Evolutionary conservation across 2,888 invertebrate genomes (phyloP), one percentile per base, ranked within the genome.

Genomic region (Heterodera filipjevi): DNA sequence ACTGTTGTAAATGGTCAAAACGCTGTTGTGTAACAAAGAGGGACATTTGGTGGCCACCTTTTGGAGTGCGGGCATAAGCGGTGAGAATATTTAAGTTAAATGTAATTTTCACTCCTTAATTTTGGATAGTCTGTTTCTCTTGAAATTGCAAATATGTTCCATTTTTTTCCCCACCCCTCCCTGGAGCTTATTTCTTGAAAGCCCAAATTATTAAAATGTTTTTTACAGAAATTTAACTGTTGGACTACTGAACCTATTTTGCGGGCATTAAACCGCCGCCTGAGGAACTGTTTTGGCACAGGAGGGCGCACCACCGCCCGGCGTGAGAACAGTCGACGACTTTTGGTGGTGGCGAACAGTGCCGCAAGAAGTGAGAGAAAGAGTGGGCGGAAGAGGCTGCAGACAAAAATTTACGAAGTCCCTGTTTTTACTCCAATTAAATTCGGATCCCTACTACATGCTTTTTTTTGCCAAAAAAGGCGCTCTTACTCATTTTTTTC

Each of bases 21-120:
- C 33, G 22, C 49, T 84, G 71, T 66, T 86, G 70, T 84, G 85
- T 22, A 82, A 86, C 66, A 78, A 74, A 64, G 78, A 82, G 12
- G 86, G 85, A 44, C 77, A 77, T 12, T 80, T 86, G 44, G 79
- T 78, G 53, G 83, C 83, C 77, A 81, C 78, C 5, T 85, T 85
- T 79, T 87, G 87, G 87, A 82, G 81, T 59, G 82, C 80, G n/a
- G 82, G 81, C 16, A 70, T 80, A 1, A 68, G 74, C 49, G 82
- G 83, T 83, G 32, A 49, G 16, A 49, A 12, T 16, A 16, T 53
- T 78, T 78, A 22, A 59, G 81, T 72, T n/a, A n/a, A n/a, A n/a
- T n/a, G n/a, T n/a, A 32, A 30, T 32, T 16, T 32, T n/a, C n/a
- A n/a, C n/a, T n/a, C n/a, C n/a, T n/a, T n/a, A n/a, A n/a, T n/a